phyloP scores from a whole-genome alignment of 2,113 vertebrate genomes.

The Saccopteryx leptura region DNA sequence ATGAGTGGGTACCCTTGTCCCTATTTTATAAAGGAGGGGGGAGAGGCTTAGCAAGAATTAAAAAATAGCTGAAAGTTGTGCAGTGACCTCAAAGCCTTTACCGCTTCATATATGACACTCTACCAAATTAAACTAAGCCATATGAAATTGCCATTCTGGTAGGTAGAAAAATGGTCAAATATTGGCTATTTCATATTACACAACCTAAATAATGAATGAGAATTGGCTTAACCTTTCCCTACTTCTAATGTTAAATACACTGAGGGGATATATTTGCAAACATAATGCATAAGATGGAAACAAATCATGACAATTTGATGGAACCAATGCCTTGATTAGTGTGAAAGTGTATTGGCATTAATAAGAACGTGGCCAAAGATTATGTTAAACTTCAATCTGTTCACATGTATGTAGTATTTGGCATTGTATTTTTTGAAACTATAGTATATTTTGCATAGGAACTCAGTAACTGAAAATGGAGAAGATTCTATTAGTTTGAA shows the following conservation, averaged over 20 bases:
- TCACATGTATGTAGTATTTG: not conserved
- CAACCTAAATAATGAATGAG: not conserved
- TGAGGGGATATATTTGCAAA: not conserved
- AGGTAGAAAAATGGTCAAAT: not conserved
- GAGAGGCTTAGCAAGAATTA: not conserved
- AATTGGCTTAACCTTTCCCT: not conserved
- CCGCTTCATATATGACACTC: not conserved
- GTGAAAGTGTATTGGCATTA: not conserved
- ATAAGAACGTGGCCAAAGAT: not conserved
- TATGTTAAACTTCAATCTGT: slow-evolving; percentile 9
- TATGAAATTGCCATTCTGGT: not conserved
- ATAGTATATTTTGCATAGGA: slow-evolving; percentile 32
- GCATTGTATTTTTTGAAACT: not conserved
- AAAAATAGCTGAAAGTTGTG: not conserved
- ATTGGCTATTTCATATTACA: not conserved
- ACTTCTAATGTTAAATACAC: not conserved
- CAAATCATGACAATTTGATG: not conserved
- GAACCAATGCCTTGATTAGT: not conserved
- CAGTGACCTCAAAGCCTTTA: not conserved
- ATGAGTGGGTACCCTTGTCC: not conserved
- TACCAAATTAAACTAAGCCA: not conserved
- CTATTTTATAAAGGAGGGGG: not conserved
- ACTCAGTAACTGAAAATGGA: slow-evolving; percentile 9
- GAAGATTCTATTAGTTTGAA: slow-evolving; percentile 25
- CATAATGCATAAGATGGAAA: slow-evolving; percentile 2